phyloP scores from a whole-genome alignment of 2,797 vertebrate species.

The Hydrolagus colliei region DNA sequence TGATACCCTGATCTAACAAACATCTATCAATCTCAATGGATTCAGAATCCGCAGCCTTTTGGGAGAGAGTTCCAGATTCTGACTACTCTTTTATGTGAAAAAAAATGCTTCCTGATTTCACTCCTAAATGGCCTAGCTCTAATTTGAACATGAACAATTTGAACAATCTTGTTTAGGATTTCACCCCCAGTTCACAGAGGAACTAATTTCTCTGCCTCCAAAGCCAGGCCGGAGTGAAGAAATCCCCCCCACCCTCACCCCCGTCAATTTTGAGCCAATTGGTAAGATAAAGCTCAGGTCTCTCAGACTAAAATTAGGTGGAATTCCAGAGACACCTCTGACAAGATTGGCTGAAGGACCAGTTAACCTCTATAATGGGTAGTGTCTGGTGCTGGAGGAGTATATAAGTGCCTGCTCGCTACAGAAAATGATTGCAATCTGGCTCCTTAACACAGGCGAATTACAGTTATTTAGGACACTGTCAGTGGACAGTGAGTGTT shows the following conservation, averaged over 20 bases:
- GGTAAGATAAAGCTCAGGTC: slow-evolving; percentile 34
- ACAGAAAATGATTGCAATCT: slow-evolving; percentile 29
- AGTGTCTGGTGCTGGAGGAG: slow-evolving; percentile 1
- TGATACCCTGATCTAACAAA: no score
- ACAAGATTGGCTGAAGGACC: slow-evolving; percentile 2
- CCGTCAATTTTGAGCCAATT: slow-evolving; percentile 35
- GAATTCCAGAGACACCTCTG: slow-evolving; percentile 14
- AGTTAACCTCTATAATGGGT: slow-evolving; percentile 24
- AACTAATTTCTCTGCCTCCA: no score
- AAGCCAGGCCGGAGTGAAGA: neutral
- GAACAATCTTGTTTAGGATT: no score
- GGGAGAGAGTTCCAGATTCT: no score
- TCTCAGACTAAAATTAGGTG: no score
- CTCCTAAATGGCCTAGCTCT: no score
- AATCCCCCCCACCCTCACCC: slow-evolving; percentile 30
- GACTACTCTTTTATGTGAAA: no score
- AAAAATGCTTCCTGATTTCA: no score
- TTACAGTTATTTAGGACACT: slow-evolving; percentile 28
- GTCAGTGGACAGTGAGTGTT: neutral
- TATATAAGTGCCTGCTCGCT: slow-evolving; percentile 21
- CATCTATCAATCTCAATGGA: no score
- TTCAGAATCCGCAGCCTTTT: no score
- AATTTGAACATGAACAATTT: no score
- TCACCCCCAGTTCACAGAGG: no score
- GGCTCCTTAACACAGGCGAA: slow-evolving; percentile 17